phyloP scores from a whole-genome alignment of 2,113 vertebrate species.

The Thryonomys swinderianus region DNA sequence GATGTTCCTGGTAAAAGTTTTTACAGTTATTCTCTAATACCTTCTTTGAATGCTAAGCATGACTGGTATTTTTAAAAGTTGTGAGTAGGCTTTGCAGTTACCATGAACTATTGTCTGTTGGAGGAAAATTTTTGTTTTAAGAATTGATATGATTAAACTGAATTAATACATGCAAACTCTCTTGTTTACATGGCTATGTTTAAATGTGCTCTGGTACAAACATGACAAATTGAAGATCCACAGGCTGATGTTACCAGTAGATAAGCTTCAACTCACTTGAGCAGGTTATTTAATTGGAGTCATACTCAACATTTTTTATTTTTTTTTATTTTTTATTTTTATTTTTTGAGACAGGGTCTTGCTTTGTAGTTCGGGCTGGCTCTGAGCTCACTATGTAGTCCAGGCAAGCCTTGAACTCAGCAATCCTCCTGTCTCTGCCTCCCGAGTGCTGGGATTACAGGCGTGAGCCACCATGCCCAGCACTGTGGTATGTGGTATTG shows the following conservation, averaged over 20 bases:
- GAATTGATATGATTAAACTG: constrained; percentile 83
- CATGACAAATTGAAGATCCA: neutral
- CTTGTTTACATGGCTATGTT: constrained; percentile 73
- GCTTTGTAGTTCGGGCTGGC: too few relatives aligned
- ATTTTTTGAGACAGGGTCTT: too few relatives aligned
- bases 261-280: neutral
- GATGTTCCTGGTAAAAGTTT: constrained; percentile 83
- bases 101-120: constrained; percentile 86
- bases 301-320: neutral
- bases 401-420: too few relatives aligned
- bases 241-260: accelerated
- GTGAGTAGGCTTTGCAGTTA: constrained; percentile 87
- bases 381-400: too few relatives aligned
- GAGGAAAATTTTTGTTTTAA: constrained; percentile 84
- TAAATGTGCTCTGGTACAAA: neutral
- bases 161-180: constrained; percentile 83
- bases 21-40: constrained; percentile 80
- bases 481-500: too few relatives aligned
- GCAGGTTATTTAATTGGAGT: neutral
- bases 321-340: too few relatives aligned
- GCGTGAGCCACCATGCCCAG: too few relatives aligned
- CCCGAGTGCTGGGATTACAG: too few relatives aligned
- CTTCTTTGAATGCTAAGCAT: constrained; percentile 88
- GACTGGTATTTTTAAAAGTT: constrained; percentile 84
- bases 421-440: too few relatives aligned